Percentiles rank a stretch among this genome's conserved stretches.
These are phyloP conservation scores for Idaea straminata DNA, from an alignment of 2,888 invertebrate genomes.

Conservation along the genomic window DNA sequence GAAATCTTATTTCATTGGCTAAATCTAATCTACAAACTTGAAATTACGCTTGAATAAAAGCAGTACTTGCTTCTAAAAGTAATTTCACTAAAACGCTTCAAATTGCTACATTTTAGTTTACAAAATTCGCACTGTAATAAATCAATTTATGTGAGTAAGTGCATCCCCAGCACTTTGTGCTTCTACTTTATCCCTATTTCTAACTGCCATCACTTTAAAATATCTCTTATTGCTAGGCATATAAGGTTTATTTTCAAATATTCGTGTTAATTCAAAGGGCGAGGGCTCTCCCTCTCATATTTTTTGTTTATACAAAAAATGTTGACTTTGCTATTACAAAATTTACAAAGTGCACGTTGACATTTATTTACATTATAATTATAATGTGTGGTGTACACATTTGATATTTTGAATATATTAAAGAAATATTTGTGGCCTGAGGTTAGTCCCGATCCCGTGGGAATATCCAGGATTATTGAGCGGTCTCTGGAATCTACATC, in stretches of 20 bases:
- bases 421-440: background rate
- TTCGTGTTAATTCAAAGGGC: slow-evolving; percentile 24
- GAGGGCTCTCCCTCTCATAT: slow-evolving; percentile 30
- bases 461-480: too few species aligned
- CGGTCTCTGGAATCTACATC: too few species aligned
- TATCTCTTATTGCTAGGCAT: background rate
- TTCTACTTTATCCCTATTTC: slow-evolving; percentile 30
- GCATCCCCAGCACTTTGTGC: slow-evolving; percentile 46
- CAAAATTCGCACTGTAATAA: slow-evolving; percentile 32
- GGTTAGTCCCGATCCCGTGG: too few species aligned
- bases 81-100: background rate
- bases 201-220: slow-evolving; percentile 12
- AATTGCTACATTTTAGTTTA: slow-evolving; percentile 14
- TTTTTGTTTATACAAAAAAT: slow-evolving; percentile 59
- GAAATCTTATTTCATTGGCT: too few species aligned
- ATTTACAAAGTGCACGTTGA: slow-evolving; percentile 42
- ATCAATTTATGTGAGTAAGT: slow-evolving; percentile 57
- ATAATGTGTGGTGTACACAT: slow-evolving; percentile 9
- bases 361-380: slow-evolving; percentile 57
- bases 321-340: slow-evolving; percentile 57
- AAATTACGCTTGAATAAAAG: too few species aligned
- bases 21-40: too few species aligned
- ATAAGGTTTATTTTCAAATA: slow-evolving; percentile 27
- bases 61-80: background rate
- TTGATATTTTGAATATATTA: background rate